These are phyloP conservation scores for Lamprotornis superbus DNA, from an alignment of 2,113 vertebrate species.

Conservation along the genomic window DNA sequence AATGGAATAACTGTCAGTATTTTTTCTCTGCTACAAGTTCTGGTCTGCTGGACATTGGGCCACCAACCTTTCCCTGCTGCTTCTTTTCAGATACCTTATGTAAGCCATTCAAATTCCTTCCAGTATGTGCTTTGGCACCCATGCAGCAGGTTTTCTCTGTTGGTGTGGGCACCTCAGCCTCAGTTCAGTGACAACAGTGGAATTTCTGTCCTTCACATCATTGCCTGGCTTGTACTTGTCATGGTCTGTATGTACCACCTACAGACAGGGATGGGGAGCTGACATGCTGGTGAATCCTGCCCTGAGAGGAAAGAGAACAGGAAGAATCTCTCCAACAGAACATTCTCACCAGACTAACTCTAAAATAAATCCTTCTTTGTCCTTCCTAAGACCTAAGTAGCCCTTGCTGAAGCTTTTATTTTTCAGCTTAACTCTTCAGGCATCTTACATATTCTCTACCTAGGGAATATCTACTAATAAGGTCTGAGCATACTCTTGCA, in stretches of 20 bases:
- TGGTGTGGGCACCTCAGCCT: neutral
- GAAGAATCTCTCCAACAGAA: neutral
- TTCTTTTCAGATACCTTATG: neutral
- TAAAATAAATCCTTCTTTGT: neutral
- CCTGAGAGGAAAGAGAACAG: neutral
- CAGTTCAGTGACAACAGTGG: neutral
- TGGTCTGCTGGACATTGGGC: neutral
- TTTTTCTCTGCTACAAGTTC: neutral
- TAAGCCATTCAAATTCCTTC: neutral
- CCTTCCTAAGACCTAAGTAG: neutral
- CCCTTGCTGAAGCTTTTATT: neutral
- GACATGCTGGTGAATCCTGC: neutral
- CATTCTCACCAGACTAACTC: neutral
- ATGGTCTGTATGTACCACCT: neutral
- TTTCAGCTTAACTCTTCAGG: constrained; percentile 1
- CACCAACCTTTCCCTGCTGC: neutral
- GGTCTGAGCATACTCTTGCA: neutral
- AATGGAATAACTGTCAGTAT: neutral
- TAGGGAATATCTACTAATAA: constrained; percentile 11
- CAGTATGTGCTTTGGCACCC: neutral
- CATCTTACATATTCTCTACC: neutral
- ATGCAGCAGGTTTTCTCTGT: neutral
- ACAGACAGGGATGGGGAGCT: neutral
- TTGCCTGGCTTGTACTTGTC: neutral
- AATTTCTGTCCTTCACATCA: neutral